Percentiles rank a stretch among this genome's conserved stretches.
Evolutionary conservation across 2,113 vertebrate genomes (phyloP).

Genomic region (Fregata magnificens): DNA sequence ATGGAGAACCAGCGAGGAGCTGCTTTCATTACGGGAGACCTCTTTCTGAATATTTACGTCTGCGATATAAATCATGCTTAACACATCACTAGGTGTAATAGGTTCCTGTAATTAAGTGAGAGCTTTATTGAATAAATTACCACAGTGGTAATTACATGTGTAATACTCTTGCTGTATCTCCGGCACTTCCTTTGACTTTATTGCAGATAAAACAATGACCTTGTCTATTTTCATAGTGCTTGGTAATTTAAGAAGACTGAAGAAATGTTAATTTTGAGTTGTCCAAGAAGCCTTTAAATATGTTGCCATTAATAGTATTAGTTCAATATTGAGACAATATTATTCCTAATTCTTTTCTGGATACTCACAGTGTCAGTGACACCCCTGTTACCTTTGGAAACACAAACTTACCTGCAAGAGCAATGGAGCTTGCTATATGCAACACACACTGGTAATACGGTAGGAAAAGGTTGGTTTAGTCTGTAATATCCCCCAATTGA

Average conservation of each 20-base stretch:
- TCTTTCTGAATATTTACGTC: neutral
- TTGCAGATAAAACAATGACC: slow-evolving; percentile 35
- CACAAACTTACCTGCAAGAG: neutral
- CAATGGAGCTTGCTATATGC: neutral
- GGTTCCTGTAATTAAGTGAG: slow-evolving; percentile 40
- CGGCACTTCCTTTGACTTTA: slow-evolving; percentile 32
- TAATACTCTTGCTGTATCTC: neutral
- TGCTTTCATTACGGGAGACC: neutral
- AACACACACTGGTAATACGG: neutral
- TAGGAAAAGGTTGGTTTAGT: neutral
- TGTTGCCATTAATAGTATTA: neutral
- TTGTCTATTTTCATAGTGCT: slow-evolving; percentile 11
- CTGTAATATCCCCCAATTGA: neutral
- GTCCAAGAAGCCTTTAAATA: neutral
- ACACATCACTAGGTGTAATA: neutral
- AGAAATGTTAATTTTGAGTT: neutral
- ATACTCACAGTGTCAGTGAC: neutral
- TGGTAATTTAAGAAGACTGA: neutral
- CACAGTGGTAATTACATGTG: slow-evolving; percentile 9
- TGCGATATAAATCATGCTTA: neutral
- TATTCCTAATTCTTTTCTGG: neutral
- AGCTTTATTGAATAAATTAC: slow-evolving; percentile 57
- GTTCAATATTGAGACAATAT: neutral
- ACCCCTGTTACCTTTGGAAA: neutral
- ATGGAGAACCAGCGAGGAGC: neutral